Evolutionary conservation across 2,888 invertebrate genomes (phyloP).

Genomic region (Drosophila lacicola): DNA sequence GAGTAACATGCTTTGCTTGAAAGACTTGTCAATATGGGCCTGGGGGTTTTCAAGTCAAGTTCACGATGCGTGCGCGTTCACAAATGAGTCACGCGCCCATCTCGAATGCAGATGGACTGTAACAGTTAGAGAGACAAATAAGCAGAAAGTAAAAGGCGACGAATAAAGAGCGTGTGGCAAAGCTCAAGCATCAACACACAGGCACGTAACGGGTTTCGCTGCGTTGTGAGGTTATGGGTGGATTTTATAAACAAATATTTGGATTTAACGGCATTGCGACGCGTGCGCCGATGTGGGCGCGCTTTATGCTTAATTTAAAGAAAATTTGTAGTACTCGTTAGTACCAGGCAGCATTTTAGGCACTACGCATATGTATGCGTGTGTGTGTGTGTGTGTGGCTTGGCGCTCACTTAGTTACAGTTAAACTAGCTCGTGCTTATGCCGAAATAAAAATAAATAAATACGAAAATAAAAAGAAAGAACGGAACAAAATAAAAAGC

Average conservation of each 20-base stretch:
- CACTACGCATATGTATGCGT: constrained; percentile 13
- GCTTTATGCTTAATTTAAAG: constrained; percentile 58
- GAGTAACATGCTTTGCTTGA: too few relatives aligned
- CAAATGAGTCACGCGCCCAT: neutral
- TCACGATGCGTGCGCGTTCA: too few relatives aligned
- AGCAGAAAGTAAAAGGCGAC: constrained; percentile 8
- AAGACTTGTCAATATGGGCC: too few relatives aligned
- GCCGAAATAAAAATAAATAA: constrained; percentile 17
- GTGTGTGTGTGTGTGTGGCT: constrained; percentile 20
- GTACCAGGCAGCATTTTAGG: constrained; percentile 38
- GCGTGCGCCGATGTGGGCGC: constrained; percentile 29
- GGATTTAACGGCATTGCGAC: constrained; percentile 66
- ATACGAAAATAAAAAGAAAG: neutral
- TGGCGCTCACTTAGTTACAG: constrained; percentile 32
- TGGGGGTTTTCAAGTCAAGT: too few relatives aligned
- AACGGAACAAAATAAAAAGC: neutral
- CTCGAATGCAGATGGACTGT: constrained; percentile 22
- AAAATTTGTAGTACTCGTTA: constrained; percentile 48
- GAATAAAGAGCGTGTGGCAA: constrained; percentile 34
- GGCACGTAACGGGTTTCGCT: constrained; percentile 43
- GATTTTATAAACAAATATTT: constrained; percentile 77
- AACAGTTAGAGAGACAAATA: constrained; percentile 28
- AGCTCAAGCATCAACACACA: constrained; percentile 63
- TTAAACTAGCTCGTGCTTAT: constrained; percentile 32
- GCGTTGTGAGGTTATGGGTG: constrained; percentile 21